A percentile compares a stretch with the other conserved stretches of the same genome.
phyloP scores from a whole-genome alignment of 1,140 invertebrate genomes.

The Hyposmocoma kahamanoa region DNA sequence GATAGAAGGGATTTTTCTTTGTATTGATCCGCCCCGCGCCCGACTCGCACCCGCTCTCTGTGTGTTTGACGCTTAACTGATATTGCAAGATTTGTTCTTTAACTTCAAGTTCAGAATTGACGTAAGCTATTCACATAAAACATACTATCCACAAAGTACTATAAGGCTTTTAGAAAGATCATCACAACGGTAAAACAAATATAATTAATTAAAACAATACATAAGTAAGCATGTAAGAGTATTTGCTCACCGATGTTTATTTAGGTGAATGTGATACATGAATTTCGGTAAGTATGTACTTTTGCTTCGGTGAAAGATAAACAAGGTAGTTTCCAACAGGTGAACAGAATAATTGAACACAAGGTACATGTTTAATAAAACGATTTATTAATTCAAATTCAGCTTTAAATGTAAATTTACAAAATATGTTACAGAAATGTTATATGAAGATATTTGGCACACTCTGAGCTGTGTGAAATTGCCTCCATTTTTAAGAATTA shows the following conservation, averaged over 20 bases:
- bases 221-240: background rate
- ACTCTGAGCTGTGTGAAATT: slow-evolving; percentile 29
- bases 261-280: background rate
- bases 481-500: background rate
- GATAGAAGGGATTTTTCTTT: too few species aligned
- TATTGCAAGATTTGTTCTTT: too few species aligned
- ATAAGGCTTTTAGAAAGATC: too few species aligned
- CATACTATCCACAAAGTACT: too few species aligned
- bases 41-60: too few species aligned
- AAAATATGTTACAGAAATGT: slow-evolving; percentile 44
- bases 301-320: background rate
- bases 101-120: too few species aligned
- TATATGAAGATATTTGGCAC: slow-evolving; percentile 38
- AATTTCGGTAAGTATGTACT: background rate
- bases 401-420: slow-evolving; percentile 50
- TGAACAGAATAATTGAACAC: slow-evolving; percentile 23
- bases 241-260: background rate
- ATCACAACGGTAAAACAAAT: background rate
- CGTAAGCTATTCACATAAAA: too few species aligned
- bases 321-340: slow-evolving; percentile 1
- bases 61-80: too few species aligned
- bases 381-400: slow-evolving; percentile 43
- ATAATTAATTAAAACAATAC: background rate
- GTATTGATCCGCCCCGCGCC: too few species aligned
- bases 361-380: slow-evolving; percentile 27